Evolutionary conservation across 2,888 invertebrate genomes (phyloP).

Genomic region (Caenorhabditis plicata): DNA sequence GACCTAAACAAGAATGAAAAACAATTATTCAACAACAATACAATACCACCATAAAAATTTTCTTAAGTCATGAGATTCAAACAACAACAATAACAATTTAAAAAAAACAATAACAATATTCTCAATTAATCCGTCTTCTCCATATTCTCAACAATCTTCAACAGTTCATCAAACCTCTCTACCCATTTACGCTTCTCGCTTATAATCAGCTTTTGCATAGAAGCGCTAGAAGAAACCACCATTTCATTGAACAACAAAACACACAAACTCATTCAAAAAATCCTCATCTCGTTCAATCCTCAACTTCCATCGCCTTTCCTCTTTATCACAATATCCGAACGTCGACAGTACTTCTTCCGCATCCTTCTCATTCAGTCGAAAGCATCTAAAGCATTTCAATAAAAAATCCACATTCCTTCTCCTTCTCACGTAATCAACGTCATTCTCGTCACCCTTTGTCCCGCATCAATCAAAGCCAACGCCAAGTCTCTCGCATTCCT

Average conservation of each 20-base stretch:
- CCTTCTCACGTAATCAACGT: constrained; percentile 20
- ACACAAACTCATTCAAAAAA: constrained; percentile 27
- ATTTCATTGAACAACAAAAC: not conserved
- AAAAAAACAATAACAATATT: not conserved
- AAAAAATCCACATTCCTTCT: not conserved
- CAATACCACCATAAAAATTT: too few relatives aligned
- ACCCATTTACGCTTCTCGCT: constrained; percentile 26
- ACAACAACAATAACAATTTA: not conserved
- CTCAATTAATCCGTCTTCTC: not conserved
- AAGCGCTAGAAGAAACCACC: constrained; percentile 12
- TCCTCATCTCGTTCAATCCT: constrained; percentile 19
- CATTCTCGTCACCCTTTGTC: constrained; percentile 25
- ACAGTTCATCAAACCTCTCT: constrained; percentile 12
- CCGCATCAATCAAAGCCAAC: constrained; percentile 30
- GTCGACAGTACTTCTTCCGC: constrained; percentile 37
- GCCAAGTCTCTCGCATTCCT: constrained; percentile 39
- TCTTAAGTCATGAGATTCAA: too few relatives aligned
- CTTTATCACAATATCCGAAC: constrained; percentile 24
- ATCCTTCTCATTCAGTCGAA: constrained; percentile 29
- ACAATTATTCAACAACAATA: too few relatives aligned
- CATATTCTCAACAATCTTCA: constrained; percentile 1
- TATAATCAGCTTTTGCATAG: constrained; percentile 14
- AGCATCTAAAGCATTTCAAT: constrained; percentile 20
- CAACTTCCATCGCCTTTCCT: constrained; percentile 33
- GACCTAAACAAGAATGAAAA: too few relatives aligned